Evolutionary conservation across 1,140 invertebrate species (phyloP), one percentile per base, ranked within the genome.

Genomic region (Lamellibrachia luymesi): DNA sequence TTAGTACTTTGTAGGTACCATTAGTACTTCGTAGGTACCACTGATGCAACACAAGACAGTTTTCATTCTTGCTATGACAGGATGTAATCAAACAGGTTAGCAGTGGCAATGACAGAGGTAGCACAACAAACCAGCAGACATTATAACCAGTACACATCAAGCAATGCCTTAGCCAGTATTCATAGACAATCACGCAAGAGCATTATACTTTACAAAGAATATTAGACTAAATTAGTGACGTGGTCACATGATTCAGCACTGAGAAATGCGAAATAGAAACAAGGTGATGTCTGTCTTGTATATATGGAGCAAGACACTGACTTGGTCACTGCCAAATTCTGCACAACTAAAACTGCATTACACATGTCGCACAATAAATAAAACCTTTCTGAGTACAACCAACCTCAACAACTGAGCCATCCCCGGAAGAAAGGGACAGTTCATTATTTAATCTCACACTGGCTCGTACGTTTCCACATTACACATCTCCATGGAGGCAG

Each of bases 311-410:
- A 22, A 80, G 13, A 17, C 13, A 17, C 64, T 22, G 25, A 22
- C 64, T 22, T 80, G 64, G 6, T 80, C 64, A 80, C 64, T 80
- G 64, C 64, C 64, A 80, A 8, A 80, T 17, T 80, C 64, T 80
- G 64, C 64, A 80, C 64, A 80, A 80, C 64, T 80, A 80, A 80
- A 80, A 80, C 64, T 80, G 64, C 64, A 80, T 80, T 80, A 80
- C 64, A 80, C 64, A 80, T 80, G 13, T 80, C 64, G 64, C 13
- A 80, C 64, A 80, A 80, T 80, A 80, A 80, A 80, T 80, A 80
- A 80, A 22, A 80, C 13, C 64, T 80, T 80, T 38, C 64, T 22
- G 25, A 4, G 64, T 80, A 22, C 64, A 80, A 80, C 64, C 64
- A 22, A 80, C 13, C 64, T 80, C 64, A 80, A 80, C 64, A 80